Conservation (phyloP, 2,113 vertebrate species). For the Chaetops frenatus region DNA sequence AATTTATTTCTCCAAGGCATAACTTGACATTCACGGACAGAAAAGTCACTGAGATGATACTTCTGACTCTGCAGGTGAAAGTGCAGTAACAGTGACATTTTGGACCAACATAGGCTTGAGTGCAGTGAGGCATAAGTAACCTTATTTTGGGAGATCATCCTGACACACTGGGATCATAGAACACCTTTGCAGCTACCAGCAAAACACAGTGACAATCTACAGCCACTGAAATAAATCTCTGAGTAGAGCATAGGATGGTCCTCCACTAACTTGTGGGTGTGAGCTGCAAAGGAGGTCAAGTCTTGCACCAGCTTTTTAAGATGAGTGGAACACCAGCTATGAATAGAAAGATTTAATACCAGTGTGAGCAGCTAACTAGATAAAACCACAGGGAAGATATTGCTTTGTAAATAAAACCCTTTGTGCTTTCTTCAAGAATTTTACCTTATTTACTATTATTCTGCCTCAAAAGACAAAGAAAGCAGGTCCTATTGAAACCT, state of each 20-base stretch:
- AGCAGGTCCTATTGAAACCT: not conserved
- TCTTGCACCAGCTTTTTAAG: not conserved
- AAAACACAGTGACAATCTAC: not conserved
- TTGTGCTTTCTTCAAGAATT: not conserved
- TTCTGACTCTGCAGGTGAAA: not conserved
- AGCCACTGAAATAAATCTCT: not conserved
- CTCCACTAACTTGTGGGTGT: not conserved
- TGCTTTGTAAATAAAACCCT: not conserved
- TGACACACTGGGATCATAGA: not conserved
- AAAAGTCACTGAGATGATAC: not conserved
- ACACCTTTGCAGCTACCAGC: not conserved
- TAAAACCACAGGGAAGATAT: not conserved
- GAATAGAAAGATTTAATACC: constrained; percentile 15
- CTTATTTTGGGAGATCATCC: not conserved
- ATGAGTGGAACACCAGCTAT: not conserved
- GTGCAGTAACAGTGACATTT: not conserved
- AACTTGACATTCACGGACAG: not conserved
- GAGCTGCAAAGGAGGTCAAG: not conserved
- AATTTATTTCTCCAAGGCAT: not conserved
- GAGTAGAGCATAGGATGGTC: not conserved
- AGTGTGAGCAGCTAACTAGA: not conserved
- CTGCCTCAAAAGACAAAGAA: not conserved
- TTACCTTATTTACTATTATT: constrained; percentile 2
- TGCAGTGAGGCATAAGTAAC: not conserved
- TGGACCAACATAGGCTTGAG: not conserved